Percentiles rank a stretch among this genome's conserved stretches.
Conservation (phyloP, 2,888 invertebrate genomes). For the Acholoe squamosa region DNA sequence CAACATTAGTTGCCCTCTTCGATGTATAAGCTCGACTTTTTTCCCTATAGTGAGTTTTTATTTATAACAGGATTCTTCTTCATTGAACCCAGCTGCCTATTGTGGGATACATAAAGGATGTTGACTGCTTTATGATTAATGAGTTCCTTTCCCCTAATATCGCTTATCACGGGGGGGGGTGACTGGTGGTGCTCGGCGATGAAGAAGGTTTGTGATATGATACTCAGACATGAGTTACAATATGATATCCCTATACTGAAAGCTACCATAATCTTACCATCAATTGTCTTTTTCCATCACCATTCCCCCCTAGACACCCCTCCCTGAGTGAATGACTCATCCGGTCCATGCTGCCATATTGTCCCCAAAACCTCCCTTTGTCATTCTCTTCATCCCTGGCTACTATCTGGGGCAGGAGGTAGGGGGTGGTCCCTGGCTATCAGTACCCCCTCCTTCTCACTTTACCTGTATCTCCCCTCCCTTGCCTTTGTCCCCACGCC, state of each 20-base stretch:
- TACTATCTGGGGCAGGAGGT: not conserved
- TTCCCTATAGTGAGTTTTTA: not conserved
- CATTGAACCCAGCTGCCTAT: constrained; percentile 1
- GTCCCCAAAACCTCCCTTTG: constrained; percentile 9
- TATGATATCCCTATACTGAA: not conserved
- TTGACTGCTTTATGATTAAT: not conserved
- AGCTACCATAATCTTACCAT: not conserved
- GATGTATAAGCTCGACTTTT: not conserved
- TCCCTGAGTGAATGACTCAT: constrained; percentile 33
- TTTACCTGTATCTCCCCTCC: not conserved
- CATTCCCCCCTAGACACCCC: not conserved
- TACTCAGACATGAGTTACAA: not conserved
- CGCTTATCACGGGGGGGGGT: not conserved
- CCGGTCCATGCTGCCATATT: not conserved
- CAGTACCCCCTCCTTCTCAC: not conserved
- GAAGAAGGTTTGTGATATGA: not conserved
- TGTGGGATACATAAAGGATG: not conserved
- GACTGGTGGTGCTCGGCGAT: not conserved
- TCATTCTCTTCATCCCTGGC: not conserved
- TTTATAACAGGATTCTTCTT: not conserved
- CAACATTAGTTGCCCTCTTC: not conserved
- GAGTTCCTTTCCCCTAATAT: not conserved
- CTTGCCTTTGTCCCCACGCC: not conserved
- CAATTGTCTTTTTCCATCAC: not conserved
- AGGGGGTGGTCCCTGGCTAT: not conserved